A percentile compares a stretch with the other conserved stretches of the same genome.
Conservation (phyloP, 1,140 invertebrate genomes). For the Leptinotarsa defecta region DNA sequence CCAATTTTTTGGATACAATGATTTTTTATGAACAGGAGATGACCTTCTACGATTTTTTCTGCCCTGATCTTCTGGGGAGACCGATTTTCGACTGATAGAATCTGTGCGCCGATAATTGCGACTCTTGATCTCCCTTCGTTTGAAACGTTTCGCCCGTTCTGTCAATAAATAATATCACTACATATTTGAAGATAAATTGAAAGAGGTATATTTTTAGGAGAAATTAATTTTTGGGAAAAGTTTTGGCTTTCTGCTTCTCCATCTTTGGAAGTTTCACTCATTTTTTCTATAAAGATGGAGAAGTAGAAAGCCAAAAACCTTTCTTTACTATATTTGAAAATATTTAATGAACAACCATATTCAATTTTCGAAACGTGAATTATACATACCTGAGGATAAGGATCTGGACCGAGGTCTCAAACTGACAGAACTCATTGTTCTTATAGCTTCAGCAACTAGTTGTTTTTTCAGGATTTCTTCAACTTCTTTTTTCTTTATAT, state of each 20-base stretch:
- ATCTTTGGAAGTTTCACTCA: too few relatives aligned
- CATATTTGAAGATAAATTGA: too few relatives aligned
- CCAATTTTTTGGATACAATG: slow-evolving; percentile 48
- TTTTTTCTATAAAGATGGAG: too few relatives aligned
- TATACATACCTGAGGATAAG: slow-evolving; percentile 7
- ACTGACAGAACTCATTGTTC: slow-evolving; percentile 2
- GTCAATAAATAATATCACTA: too few relatives aligned
- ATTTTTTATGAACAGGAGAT: slow-evolving; percentile 28
- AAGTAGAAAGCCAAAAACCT: too few relatives aligned
- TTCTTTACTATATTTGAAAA: too few relatives aligned
- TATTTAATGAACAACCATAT: neutral
- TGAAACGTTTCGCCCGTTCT: slow-evolving; percentile 30
- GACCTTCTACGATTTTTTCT: slow-evolving; percentile 30
- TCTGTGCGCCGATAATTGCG: slow-evolving; percentile 42
- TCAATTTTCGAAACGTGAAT: neutral
- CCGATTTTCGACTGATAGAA: slow-evolving; percentile 19
- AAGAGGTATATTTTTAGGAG: too few relatives aligned
- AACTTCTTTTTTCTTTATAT: slow-evolving; percentile 45
- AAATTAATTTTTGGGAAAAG: too few relatives aligned
- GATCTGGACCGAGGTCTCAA: slow-evolving; percentile 5
- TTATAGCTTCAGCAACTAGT: slow-evolving; percentile 17
- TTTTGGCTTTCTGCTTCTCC: too few relatives aligned
- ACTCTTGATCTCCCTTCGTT: slow-evolving; percentile 42
- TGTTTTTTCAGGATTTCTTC: slow-evolving; percentile 10
- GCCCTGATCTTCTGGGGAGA: slow-evolving; percentile 19